phyloP scores from a whole-genome alignment of 2,888 invertebrate species.

The Polylopha cassiicola region DNA sequence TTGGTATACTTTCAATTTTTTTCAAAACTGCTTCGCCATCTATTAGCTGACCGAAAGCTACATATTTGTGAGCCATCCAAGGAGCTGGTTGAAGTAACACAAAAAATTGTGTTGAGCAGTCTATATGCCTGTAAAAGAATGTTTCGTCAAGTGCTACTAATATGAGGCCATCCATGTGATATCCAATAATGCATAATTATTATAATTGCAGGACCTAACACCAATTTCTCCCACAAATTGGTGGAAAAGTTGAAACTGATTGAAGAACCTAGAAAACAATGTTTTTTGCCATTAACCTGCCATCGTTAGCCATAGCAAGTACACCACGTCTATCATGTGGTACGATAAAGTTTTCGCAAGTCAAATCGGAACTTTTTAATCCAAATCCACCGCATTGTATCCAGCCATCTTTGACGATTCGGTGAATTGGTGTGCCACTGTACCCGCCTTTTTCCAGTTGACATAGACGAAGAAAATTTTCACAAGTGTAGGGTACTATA shows the following conservation, averaged over 20 bases:
- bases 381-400: conserved; percentile 81
- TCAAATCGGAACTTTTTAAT: conserved; percentile 53
- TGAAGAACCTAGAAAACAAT: not conserved
- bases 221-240: too few species aligned
- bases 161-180: not conserved
- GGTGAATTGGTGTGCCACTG: conserved; percentile 77
- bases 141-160: not conserved
- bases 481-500: conserved; percentile 75
- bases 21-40: conserved; percentile 80
- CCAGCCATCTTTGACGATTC: conserved; percentile 83
- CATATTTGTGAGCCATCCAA: conserved; percentile 85
- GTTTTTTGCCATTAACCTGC: conserved; percentile 46
- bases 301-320: conserved; percentile 84
- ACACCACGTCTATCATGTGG: conserved; percentile 81
- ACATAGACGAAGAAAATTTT: conserved; percentile 77
- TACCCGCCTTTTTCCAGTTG: conserved; percentile 64
- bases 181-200: too few species aligned
- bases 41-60: conserved; percentile 84
- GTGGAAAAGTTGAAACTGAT: not conserved
- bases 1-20: conserved; percentile 78
- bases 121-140: conserved; percentile 62
- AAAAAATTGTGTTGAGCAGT: conserved; percentile 84
- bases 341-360: conserved; percentile 82
- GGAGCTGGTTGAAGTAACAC: conserved; percentile 79
- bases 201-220: too few species aligned